A percentile compares a stretch with the other conserved stretches of the same genome.
These are phyloP conservation scores for Falco punctatus DNA, from an alignment of 2,113 vertebrate genomes.

Conservation along the genomic window DNA sequence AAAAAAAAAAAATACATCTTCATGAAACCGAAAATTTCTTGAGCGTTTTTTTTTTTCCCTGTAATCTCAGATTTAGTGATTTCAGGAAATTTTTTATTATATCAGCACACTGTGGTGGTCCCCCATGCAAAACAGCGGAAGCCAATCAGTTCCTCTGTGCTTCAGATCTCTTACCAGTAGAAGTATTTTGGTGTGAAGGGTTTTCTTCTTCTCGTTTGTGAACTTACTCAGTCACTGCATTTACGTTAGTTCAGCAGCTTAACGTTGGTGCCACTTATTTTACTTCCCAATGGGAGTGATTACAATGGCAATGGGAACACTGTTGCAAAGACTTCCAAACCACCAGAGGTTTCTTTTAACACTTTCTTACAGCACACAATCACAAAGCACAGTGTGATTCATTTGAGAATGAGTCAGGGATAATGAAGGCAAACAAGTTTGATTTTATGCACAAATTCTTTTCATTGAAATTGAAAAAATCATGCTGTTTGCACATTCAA, in stretches of 20 bases:
- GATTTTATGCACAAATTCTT: neutral
- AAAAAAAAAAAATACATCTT: neutral
- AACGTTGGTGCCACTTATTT: neutral
- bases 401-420: neutral
- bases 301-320: neutral
- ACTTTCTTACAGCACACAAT: fast-evolving
- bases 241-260: neutral
- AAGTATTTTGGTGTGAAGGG: neutral
- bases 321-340: neutral
- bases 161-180: neutral
- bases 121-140: neutral
- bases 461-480: neutral
- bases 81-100: neutral
- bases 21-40: neutral
- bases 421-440: neutral
- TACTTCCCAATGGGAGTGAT: neutral
- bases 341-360: neutral
- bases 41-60: neutral
- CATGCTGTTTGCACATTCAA: neutral
- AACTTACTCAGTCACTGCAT: neutral
- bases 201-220: neutral
- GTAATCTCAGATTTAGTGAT: neutral
- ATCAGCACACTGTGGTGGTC: neutral
- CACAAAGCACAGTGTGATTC: neutral
- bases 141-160: neutral